Percentiles rank a stretch among this genome's conserved stretches.
phyloP scores from a whole-genome alignment of 2,888 invertebrate species.

The Polietes domitor region DNA sequence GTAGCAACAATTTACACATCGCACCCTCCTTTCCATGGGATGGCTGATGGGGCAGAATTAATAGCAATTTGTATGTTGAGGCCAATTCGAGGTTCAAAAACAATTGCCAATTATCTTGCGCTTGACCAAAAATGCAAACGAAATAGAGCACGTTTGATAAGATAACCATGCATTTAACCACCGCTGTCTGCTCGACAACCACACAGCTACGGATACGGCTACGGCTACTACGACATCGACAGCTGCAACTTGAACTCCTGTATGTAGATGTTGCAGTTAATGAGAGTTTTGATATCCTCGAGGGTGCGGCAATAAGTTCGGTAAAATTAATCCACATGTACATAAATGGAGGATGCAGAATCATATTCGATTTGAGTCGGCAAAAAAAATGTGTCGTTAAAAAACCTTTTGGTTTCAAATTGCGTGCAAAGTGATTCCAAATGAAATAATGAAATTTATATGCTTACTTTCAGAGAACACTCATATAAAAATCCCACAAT shows the following conservation, averaged over 20 bases:
- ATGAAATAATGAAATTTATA: too few relatives aligned
- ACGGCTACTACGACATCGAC: neutral
- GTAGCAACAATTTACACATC: neutral
- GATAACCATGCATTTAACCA: conserved; percentile 53
- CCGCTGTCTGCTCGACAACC: neutral
- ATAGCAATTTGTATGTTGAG: conserved; percentile 60
- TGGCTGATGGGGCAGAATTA: conserved; percentile 20
- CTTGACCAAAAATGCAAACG: conserved; percentile 61
- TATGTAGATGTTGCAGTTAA: conserved; percentile 4
- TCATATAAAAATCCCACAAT: too few relatives aligned
- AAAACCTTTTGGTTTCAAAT: too few relatives aligned
- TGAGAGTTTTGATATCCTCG: neutral
- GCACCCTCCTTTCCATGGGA: neutral
- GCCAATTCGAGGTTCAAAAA: conserved; percentile 58
- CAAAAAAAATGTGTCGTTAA: too few relatives aligned
- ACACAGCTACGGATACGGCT: neutral
- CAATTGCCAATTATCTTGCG: conserved; percentile 65
- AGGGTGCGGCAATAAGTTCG: neutral
- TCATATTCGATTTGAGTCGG: too few relatives aligned
- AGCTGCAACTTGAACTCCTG: neutral
- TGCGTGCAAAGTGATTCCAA: too few relatives aligned
- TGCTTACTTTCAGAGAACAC: too few relatives aligned
- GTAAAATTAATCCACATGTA: neutral
- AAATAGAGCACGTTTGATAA: conserved; percentile 59
- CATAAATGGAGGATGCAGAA: too few relatives aligned